Evolutionary conservation across 2,797 vertebrate genomes (phyloP).

Genomic region (Limosa lapponica): DNA sequence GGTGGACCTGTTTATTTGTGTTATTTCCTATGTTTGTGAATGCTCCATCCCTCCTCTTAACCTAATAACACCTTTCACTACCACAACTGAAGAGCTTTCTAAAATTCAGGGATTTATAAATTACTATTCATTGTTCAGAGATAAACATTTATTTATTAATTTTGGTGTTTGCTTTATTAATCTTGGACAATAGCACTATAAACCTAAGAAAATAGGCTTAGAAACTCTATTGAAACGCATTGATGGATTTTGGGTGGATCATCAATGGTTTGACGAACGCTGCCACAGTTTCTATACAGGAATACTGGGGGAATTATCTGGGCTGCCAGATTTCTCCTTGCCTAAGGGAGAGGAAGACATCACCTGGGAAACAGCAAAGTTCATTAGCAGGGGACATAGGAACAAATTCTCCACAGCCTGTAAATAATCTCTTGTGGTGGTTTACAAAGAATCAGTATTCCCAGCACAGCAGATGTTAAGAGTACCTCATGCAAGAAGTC

Average conservation of each 20-base stretch:
- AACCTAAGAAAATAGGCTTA: neutral
- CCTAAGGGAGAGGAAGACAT: neutral
- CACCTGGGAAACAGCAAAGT: neutral
- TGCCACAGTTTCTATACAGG: fast-evolving
- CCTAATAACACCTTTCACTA: neutral
- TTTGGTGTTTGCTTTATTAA: neutral
- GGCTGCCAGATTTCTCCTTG: neutral
- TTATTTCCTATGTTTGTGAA: neutral
- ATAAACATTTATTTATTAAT: neutral
- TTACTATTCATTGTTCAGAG: neutral
- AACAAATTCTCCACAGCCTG: neutral
- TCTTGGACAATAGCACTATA: neutral
- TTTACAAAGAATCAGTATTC: neutral
- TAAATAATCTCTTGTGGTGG: neutral
- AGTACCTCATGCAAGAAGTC: neutral
- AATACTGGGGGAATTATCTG: neutral
- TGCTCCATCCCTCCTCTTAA: neutral
- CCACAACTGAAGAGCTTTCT: neutral
- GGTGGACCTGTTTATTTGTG: fast-evolving
- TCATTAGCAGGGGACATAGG: neutral
- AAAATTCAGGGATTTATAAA: neutral
- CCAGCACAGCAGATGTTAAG: neutral
- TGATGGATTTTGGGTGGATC: neutral
- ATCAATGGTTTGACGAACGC: neutral
- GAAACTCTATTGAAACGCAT: neutral